Evolutionary conservation across 2,113 vertebrate species (phyloP), one percentile per base, ranked within the genome.

Genomic region (Dasyprocta punctata): DNA sequence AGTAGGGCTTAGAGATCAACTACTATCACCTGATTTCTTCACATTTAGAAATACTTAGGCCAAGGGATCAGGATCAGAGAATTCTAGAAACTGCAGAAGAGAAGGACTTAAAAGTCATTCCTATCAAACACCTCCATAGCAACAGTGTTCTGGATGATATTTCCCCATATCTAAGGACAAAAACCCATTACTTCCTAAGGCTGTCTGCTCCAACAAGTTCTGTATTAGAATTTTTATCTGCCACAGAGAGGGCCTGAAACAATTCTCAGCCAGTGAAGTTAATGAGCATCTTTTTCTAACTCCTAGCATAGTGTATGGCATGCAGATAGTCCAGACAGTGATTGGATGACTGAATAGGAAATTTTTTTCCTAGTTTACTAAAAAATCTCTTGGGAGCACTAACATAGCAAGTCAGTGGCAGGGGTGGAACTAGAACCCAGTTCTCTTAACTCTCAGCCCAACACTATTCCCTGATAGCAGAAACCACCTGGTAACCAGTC

Each of bases 61-160:
- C 87, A 87, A 86, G 41, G 56, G 26, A 80, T 33, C 67, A 92
- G 54, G 52, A 41, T 85, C 63, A 95, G 71, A 83, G 60, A 90
- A 77, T 77, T 38, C 63, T 0, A 92, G 38, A 84, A 69, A 86
- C 0, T 58, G 24, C 30, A 33, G 90, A n/a, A 11, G 5, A 90
- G 61, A 90, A 80, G 41, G 9, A 20, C 24, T 28, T 85, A 71
- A 61, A 86, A 58, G 54, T 28, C 75, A 85, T 81, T 26, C 8
- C 22, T 19, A 44, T 95, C n/a, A 80, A 65, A 28, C 26, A 33
- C 41, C 75, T n/a, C 82, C n/a, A 7, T n/a, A 54, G 36, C 36
- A 92, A 91, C 14, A 78, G 47, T 44, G n/a, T 10, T 77, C 28
- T 7, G 47, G 44, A 6, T 89, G 41, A 26, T 86, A 92, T 67